phyloP scores from a whole-genome alignment of 2,888 invertebrate species.

The Epirrhoe tristata region DNA sequence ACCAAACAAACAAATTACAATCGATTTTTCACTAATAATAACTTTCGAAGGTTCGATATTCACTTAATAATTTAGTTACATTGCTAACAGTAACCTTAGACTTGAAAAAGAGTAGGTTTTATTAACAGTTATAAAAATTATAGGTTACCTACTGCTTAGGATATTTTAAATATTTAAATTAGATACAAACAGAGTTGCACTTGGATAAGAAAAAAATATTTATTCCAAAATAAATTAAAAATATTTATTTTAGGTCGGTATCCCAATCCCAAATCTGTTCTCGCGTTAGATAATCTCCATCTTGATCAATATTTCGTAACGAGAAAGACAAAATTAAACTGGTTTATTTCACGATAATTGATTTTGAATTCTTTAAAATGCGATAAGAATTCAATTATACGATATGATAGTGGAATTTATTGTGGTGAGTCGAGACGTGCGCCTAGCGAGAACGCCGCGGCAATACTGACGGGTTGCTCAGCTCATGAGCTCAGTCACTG shows the following conservation, averaged over 20 bases:
- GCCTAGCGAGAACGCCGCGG: constrained; percentile 58
- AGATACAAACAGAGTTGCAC: too few species aligned
- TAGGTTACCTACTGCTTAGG: too few species aligned
- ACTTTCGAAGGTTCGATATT: not conserved
- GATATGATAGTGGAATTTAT: not conserved
- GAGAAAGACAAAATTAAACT: not conserved
- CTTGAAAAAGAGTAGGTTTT: too few species aligned
- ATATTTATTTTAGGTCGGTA: not conserved
- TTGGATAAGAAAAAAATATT: not conserved
- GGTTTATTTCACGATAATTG: constrained; percentile 1
- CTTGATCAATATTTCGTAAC: constrained; percentile 1
- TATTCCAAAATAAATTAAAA: not conserved
- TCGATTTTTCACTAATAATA: not conserved
- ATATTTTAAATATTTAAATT: too few species aligned
- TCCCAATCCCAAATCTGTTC: constrained; percentile 3
- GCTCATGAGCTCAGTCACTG: not conserved
- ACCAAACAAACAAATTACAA: not conserved
- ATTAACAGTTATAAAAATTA: too few species aligned
- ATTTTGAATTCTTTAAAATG: not conserved
- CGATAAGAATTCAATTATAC: constrained; percentile 14
- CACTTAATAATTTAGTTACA: not conserved
- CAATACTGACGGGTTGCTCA: constrained; percentile 55
- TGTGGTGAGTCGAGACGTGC: constrained; percentile 42
- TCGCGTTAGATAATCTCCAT: not conserved
- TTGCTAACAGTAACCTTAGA: not conserved